phyloP scores from a whole-genome alignment of 92 coral and sea anemone genomes.

The Heteractis magnifica region DNA sequence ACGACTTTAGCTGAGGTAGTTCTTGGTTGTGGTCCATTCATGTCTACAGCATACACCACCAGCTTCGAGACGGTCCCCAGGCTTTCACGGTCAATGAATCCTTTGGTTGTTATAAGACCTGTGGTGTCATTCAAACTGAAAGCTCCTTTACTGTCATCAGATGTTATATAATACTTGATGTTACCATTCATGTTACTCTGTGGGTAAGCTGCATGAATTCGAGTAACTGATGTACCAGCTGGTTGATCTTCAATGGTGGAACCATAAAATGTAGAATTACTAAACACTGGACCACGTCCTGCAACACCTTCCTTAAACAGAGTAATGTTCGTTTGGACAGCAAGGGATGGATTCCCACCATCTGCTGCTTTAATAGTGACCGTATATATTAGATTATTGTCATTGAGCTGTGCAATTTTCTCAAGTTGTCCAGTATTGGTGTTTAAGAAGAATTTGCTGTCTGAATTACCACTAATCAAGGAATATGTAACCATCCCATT shows the following conservation, averaged over 20 bases:
- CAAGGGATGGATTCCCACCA: conserved; percentile 54
- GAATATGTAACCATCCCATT: conserved; percentile 68
- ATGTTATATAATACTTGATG: conserved; percentile 73
- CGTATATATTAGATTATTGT: conserved; percentile 36
- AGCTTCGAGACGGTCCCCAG: conserved; percentile 54
- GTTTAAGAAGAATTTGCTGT: conserved; percentile 39
- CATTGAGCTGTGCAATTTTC: conserved; percentile 28
- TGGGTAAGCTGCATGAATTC: conserved; percentile 57
- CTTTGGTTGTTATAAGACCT: conserved; percentile 61
- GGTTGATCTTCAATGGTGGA: conserved; percentile 62
- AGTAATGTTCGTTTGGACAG: conserved; percentile 46
- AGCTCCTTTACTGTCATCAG: conserved; percentile 77
- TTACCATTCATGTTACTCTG: conserved; percentile 23
- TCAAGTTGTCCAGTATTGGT: conserved; percentile 59
- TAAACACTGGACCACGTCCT: conserved; percentile 68
- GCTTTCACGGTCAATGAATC: conserved; percentile 74
- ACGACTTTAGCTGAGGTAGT: conserved; percentile 53
- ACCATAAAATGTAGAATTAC: conserved; percentile 46
- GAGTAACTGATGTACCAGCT: conserved; percentile 57
- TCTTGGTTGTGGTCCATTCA: conserved; percentile 52
- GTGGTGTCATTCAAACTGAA: conserved; percentile 57
- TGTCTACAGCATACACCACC: conserved; percentile 77
- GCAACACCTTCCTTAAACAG: conserved; percentile 60
- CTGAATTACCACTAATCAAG: conserved; percentile 38
- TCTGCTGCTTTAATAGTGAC: conserved; percentile 66